These are phyloP conservation scores for Drosophila incognita DNA, from an alignment of 2,888 invertebrate species.

Conservation along the genomic window DNA sequence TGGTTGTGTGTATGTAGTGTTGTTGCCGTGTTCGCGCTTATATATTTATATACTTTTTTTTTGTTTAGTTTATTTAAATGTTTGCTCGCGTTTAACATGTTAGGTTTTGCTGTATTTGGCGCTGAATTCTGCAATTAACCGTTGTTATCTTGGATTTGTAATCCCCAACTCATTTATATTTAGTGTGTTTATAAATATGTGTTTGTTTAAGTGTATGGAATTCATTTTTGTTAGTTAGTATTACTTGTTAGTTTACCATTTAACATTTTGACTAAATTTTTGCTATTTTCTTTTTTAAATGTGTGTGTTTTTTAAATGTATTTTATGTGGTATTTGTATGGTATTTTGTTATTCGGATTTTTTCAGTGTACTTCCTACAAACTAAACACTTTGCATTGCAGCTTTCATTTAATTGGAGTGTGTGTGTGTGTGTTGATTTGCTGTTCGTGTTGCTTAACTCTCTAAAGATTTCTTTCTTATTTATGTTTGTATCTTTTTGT, in stretches of 20 bases:
- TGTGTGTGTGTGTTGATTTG: conserved; percentile 45
- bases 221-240: conserved; percentile 49
- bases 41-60: conserved; percentile 34
- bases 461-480: conserved; percentile 61
- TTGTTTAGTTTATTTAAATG: conserved; percentile 54
- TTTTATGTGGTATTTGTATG: conserved; percentile 48
- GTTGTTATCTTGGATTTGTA: conserved; percentile 43
- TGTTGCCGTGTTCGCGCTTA: conserved; percentile 38
- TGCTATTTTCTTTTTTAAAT: conserved; percentile 52
- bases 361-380: conserved; percentile 71
- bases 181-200: conserved; percentile 36
- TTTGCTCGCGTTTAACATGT: conserved; percentile 49
- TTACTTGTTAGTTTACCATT: conserved; percentile 61
- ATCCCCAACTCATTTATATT: conserved; percentile 44
- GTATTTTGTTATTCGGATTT: conserved; percentile 50
- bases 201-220: conserved; percentile 59
- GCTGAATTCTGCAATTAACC: conserved; percentile 51
- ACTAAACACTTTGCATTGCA: conserved; percentile 74
- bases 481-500: conserved; percentile 12
- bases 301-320: conserved; percentile 42
- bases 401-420: conserved; percentile 63
- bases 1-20: conserved; percentile 32
- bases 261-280: conserved; percentile 75
- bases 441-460: conserved; percentile 62
- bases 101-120: conserved; percentile 50